Evolutionary conservation across 2,888 invertebrate species (phyloP).

Genomic region (Ichneumoninae sp.): DNA sequence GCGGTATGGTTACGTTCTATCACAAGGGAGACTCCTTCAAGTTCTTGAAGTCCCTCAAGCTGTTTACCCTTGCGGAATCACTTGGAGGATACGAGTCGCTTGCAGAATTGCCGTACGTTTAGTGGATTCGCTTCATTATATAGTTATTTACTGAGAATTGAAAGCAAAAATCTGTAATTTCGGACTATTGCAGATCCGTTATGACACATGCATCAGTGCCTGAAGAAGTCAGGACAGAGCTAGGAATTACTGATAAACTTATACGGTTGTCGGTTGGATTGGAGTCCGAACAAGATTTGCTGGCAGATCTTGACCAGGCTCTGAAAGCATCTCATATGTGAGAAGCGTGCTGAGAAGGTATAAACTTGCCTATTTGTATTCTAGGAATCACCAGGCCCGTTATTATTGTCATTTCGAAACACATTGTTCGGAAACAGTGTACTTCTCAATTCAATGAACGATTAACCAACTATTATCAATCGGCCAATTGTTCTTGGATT

Average conservation of each 20-base stretch:
- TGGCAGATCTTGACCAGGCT: slow-evolving; percentile 93
- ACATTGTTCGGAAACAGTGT: background rate
- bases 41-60: slow-evolving; percentile 90
- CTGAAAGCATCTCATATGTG: slow-evolving; percentile 85
- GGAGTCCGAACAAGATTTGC: slow-evolving; percentile 94
- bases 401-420: background rate
- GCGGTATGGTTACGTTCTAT: slow-evolving; percentile 96
- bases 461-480: background rate
- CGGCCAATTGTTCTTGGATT: background rate
- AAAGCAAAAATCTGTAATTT: slow-evolving; percentile 31
- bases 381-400: background rate
- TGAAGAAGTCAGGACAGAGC: slow-evolving; percentile 87
- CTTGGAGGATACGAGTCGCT: slow-evolving; percentile 98
- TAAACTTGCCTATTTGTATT: background rate
- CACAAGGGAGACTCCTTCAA: slow-evolving; percentile 92
- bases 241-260: slow-evolving; percentile 94
- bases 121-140: background rate
- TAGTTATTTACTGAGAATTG: background rate
- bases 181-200: slow-evolving; percentile 87
- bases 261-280: slow-evolving; percentile 96
- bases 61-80: slow-evolving; percentile 96
- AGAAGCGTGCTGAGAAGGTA: slow-evolving; percentile 1
- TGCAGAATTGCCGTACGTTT: slow-evolving; percentile 95
- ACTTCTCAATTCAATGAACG: background rate
- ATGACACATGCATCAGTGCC: slow-evolving; percentile 99